Percentiles rank a stretch among this genome's conserved stretches.
These are phyloP conservation scores for Catonia carolina DNA, from an alignment of 2,888 invertebrate species.

Conservation along the genomic window DNA sequence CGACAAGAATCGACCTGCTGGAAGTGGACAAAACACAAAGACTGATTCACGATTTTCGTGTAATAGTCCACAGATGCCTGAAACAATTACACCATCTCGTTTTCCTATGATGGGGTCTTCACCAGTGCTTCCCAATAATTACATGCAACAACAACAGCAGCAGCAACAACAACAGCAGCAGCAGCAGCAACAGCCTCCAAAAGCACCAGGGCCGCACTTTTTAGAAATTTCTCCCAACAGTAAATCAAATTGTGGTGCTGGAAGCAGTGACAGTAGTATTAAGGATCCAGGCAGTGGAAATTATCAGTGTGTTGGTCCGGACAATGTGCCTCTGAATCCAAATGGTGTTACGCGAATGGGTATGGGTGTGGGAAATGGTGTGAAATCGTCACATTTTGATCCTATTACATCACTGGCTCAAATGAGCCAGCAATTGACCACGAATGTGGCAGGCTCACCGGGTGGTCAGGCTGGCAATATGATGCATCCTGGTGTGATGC, in stretches of 20 bases:
- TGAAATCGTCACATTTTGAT: conserved; percentile 65
- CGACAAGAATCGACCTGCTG: conserved; percentile 46
- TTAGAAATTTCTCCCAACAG: conserved; percentile 28
- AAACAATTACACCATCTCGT: conserved; percentile 22
- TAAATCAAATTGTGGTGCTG: conserved; percentile 18
- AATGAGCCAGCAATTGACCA: conserved; percentile 89
- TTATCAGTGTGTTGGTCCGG: conserved; percentile 35
- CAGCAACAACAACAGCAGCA: conserved; percentile 5
- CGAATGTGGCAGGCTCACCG: conserved; percentile 57
- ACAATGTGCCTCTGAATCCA: conserved; percentile 42
- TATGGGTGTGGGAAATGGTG: conserved; percentile 40
- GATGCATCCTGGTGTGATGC: conserved; percentile 48
- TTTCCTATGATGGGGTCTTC: conserved; percentile 24
- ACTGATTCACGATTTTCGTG: conserved; percentile 24
- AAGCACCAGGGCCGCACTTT: conserved; percentile 26
- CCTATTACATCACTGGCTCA: conserved; percentile 90
- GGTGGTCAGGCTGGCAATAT: conserved; percentile 47
- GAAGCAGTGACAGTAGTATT: conserved; percentile 13
- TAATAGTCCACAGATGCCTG: conserved; percentile 30
- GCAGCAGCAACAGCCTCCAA: conserved; percentile 20
- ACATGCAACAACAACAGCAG: conserved; percentile 20
- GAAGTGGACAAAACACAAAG: conserved; percentile 27
- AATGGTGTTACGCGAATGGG: conserved; percentile 36
- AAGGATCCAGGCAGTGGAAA: conserved; percentile 21
- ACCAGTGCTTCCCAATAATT: conserved; percentile 23